Percentiles rank a stretch among this genome's conserved stretches.
Evolutionary conservation across 2,113 vertebrate genomes (phyloP).

Genomic region (Dipodomys stephensi): DNA sequence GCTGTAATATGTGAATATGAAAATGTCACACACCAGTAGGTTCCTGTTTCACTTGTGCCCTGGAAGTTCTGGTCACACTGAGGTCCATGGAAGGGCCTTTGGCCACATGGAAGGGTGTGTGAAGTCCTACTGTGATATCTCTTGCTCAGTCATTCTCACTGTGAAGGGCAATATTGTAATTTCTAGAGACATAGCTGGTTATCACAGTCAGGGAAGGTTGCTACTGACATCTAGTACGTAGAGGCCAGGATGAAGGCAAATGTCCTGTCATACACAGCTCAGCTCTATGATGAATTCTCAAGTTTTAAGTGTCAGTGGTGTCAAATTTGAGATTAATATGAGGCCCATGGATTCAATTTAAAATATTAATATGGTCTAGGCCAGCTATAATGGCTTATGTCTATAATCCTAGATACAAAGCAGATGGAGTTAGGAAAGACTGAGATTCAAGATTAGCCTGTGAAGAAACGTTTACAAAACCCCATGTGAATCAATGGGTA

Average conservation of each 20-base stretch:
- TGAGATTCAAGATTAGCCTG: too few relatives aligned
- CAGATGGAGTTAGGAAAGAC: too few relatives aligned
- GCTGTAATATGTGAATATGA: not conserved
- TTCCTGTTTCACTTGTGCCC: not conserved
- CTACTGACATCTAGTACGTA: not conserved
- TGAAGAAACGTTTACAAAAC: too few relatives aligned
- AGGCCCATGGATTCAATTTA: rapidly evolving
- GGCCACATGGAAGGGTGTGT: slow-evolving; percentile 41
- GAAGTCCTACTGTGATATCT: slow-evolving; percentile 42
- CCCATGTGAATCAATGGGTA: too few relatives aligned
- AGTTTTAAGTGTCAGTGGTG: not conserved
- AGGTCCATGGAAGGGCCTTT: slow-evolving; percentile 37
- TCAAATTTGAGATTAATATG: not conserved
- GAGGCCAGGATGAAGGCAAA: not conserved
- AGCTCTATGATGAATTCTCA: not conserved
- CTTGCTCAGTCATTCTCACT: not conserved
- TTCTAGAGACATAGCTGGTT: not conserved
- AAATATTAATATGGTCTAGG: too few relatives aligned
- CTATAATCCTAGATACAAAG: too few relatives aligned
- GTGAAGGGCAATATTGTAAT: not conserved
- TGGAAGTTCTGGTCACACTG: not conserved
- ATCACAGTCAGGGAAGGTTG: not conserved
- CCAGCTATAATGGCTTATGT: too few relatives aligned
- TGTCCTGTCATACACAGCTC: too few relatives aligned
- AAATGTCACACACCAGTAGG: not conserved